Evolutionary conservation across 37 sponge, comb jelly and placozoan genomes (phyloP).

Genomic region (Oopsacas minuta): DNA sequence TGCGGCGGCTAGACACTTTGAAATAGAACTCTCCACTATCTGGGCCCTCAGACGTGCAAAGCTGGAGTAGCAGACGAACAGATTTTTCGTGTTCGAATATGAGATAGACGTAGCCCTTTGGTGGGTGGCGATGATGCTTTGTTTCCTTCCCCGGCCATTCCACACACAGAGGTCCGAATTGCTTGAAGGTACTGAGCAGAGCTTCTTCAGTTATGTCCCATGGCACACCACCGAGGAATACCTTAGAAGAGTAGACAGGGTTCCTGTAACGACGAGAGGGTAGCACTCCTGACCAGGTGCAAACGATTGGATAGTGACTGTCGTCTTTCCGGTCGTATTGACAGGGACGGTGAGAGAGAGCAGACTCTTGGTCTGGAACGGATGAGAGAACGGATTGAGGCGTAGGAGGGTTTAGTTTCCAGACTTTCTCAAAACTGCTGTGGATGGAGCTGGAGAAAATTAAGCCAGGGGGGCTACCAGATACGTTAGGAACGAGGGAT

Average conservation of each 20-base stretch:
- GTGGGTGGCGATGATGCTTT: conserved; percentile 80
- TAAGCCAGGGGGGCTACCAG: conserved; percentile 1
- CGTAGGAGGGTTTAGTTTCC: not conserved
- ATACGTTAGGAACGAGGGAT: not conserved
- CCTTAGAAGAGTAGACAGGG: conserved; percentile 82
- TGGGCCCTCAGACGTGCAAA: conserved; percentile 56
- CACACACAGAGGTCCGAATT: conserved; percentile 62
- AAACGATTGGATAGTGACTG: conserved; percentile 30
- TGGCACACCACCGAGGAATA: conserved; percentile 96
- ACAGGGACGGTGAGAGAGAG: not conserved
- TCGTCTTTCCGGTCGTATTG: conserved; percentile 17
- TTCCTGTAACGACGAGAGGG: conserved; percentile 73
- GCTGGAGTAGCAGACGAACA: conserved; percentile 58
- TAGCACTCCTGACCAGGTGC: conserved; percentile 89
- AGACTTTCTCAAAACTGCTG: conserved; percentile 15
- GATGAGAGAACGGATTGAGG: not conserved
- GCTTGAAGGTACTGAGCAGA: conserved; percentile 55
- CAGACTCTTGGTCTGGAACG: not conserved
- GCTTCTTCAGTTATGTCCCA: conserved; percentile 95
- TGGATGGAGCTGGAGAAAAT: conserved; percentile 13
- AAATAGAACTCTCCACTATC: conserved; percentile 78
- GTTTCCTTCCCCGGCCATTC: conserved; percentile 98
- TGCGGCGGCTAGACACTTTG: conserved; percentile 71
- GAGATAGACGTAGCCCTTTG: conserved; percentile 94
- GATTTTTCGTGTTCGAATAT: conserved; percentile 81